phyloP scores from a whole-genome alignment of 2,888 invertebrate species.

The Tridacna crocea region DNA sequence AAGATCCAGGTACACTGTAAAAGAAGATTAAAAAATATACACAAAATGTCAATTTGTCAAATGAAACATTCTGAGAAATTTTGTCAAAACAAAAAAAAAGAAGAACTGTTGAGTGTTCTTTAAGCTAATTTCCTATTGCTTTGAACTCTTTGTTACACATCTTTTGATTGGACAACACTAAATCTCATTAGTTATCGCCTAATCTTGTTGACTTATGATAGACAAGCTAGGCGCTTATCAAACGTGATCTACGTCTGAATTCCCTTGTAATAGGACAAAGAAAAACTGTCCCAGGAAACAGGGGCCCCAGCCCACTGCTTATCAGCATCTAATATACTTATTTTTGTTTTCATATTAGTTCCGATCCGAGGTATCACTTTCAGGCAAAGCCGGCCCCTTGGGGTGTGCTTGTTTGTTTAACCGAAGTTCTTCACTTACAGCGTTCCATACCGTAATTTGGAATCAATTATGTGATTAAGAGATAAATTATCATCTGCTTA shows the following conservation, averaged over 20 bases:
- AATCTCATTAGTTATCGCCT: slow-evolving; percentile 1
- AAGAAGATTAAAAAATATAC: no score
- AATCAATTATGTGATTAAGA: slow-evolving; percentile 27
- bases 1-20: no score
- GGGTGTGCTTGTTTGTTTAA: slow-evolving; percentile 21
- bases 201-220: slow-evolving; percentile 18
- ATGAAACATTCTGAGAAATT: no score
- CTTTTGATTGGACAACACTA: slow-evolving; percentile 1
- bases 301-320: slow-evolving; percentile 8
- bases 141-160: slow-evolving; percentile 7
- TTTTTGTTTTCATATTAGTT: slow-evolving; percentile 19
- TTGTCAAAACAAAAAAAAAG: no score
- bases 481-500: slow-evolving; percentile 23
- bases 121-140: background rate
- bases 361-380: slow-evolving; percentile 14
- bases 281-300: background rate
- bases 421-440: background rate
- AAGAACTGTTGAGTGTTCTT: no score
- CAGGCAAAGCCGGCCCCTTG: slow-evolving; percentile 6
- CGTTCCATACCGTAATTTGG: slow-evolving; percentile 23
- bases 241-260: background rate
- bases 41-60: no score
- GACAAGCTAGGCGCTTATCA: slow-evolving; percentile 6
- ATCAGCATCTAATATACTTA: slow-evolving; percentile 10
- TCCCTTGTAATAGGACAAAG: slow-evolving; percentile 7